These are phyloP conservation scores for Passer montanus DNA, from an alignment of 2,113 vertebrate genomes.

Conservation along the genomic window DNA sequence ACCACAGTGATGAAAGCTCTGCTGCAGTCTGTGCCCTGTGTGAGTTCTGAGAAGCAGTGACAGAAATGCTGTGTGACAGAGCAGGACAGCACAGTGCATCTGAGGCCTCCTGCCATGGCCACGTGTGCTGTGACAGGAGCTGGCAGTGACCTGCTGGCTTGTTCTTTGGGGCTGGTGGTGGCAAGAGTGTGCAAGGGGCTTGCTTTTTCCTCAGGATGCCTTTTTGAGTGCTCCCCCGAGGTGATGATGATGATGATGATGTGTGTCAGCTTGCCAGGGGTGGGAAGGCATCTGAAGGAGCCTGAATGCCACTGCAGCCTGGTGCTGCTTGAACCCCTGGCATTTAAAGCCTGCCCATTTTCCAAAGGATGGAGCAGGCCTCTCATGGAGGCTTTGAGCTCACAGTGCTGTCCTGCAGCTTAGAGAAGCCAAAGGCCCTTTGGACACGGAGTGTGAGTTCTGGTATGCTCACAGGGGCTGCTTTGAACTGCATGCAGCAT, in stretches of 20 bases:
- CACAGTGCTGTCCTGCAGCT: rapidly evolving
- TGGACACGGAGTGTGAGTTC: not conserved
- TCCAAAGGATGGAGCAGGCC: not conserved
- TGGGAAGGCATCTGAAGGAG: not conserved
- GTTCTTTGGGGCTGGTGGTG: not conserved
- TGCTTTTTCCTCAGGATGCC: not conserved
- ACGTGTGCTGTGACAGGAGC: rapidly evolving
- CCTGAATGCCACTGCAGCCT: not conserved
- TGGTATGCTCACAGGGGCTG: not conserved
- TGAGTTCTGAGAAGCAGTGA: not conserved
- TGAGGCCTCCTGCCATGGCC: not conserved
- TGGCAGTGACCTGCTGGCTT: not conserved
- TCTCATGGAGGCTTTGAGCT: rapidly evolving
- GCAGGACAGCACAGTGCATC: rapidly evolving
- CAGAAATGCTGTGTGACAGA: not conserved
- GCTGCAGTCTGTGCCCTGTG: rapidly evolving
- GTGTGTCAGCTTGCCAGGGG: not conserved
- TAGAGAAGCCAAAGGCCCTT: not conserved
- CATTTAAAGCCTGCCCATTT: not conserved
- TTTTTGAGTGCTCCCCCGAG: not conserved
- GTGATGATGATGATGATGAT: not conserved
- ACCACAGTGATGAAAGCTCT: not conserved
- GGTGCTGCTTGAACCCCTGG: not conserved
- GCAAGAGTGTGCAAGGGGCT: not conserved
- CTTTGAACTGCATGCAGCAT: not conserved